A percentile compares a stretch with the other conserved stretches of the same genome.
These are phyloP conservation scores for Serrognathus titanus DNA, from an alignment of 2,888 invertebrate species.

Conservation along the genomic window DNA sequence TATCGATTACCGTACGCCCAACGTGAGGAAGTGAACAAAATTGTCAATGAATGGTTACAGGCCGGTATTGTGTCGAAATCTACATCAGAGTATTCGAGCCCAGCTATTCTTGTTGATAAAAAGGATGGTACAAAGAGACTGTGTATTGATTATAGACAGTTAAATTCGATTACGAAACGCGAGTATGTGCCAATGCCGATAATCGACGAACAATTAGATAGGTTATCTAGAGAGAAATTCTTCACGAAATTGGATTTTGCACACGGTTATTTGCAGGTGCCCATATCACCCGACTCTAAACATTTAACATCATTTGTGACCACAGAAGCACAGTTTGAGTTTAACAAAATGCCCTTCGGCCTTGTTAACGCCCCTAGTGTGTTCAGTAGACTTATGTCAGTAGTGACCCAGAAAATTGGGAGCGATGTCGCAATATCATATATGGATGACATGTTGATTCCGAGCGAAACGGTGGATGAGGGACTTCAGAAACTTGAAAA, in stretches of 20 bases:
- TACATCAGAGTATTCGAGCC: conserved; percentile 15
- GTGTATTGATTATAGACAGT: conserved; percentile 42
- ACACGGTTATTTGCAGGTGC: conserved; percentile 13
- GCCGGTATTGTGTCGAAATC: conserved; percentile 11
- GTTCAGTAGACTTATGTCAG: conserved; percentile 8
- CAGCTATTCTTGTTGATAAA: conserved; percentile 16
- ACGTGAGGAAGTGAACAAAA: conserved; percentile 9
- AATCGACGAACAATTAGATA: conserved; percentile 34
- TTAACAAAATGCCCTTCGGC: conserved; percentile 6
- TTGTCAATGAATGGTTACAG: conserved; percentile 7
- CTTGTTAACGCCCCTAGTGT: conserved; percentile 7
- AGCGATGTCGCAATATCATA: conserved; percentile 16
- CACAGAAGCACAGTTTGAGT: conserved; percentile 10
- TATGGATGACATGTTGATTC: conserved; percentile 22
- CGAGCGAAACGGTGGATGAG: conserved; percentile 21
- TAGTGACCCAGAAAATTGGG: conserved; percentile 31
- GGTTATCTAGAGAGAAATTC: conserved; percentile 22
- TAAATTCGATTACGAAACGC: conserved; percentile 36
- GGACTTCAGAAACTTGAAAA: conserved; percentile 30
- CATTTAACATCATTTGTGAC: conserved; percentile 37
- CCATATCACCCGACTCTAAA: conserved; percentile 17
- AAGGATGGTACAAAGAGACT: conserved; percentile 30
- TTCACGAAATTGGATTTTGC: conserved; percentile 29
- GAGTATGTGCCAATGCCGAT: conserved; percentile 34
- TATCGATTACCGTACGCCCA: conserved; percentile 5